Percentiles rank a stretch among this genome's conserved stretches.
These are phyloP conservation scores for Knipowitschia caucasica DNA, from an alignment of 2,797 vertebrate genomes.

Conservation along the genomic window DNA sequence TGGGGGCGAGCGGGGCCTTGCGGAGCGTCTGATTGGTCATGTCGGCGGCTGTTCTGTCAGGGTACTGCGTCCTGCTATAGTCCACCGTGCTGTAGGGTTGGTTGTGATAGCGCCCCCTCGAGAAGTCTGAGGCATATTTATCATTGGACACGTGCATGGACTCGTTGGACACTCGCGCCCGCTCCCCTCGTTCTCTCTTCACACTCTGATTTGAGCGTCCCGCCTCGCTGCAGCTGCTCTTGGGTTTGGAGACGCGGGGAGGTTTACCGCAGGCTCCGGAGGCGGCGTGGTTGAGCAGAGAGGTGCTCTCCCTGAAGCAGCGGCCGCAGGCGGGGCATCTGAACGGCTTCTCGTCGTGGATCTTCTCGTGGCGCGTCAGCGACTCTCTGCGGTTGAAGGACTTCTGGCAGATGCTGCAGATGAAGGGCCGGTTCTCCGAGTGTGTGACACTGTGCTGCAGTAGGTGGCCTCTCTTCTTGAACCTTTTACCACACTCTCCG, in stretches of 20 bases:
- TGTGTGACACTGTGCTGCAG: slow-evolving; percentile 91
- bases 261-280: slow-evolving; percentile 80
- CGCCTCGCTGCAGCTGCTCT: slow-evolving; percentile 29
- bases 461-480: slow-evolving; percentile 91
- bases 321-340: slow-evolving; percentile 87
- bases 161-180: slow-evolving; percentile 47
- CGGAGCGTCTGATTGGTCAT: slow-evolving; percentile 74
- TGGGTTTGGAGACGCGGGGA: slow-evolving; percentile 67
- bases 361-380: slow-evolving; percentile 89
- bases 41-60: slow-evolving; percentile 59
- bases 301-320: slow-evolving; percentile 81
- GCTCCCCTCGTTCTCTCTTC: slow-evolving; percentile 54
- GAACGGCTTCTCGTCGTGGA: slow-evolving; percentile 88
- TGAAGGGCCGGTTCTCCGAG: slow-evolving; percentile 86
- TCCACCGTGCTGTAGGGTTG: slow-evolving; percentile 68
- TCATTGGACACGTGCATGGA: slow-evolving; percentile 51
- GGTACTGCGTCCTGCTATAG: slow-evolving; percentile 71
- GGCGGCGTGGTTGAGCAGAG: slow-evolving; percentile 79
- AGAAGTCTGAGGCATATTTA: slow-evolving; percentile 73
- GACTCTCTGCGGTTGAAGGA: slow-evolving; percentile 92
- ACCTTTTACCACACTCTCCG: slow-evolving; percentile 86
- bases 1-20: slow-evolving; percentile 80
- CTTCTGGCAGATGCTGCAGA: slow-evolving; percentile 86
- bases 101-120: slow-evolving; percentile 73
- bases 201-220: slow-evolving; percentile 40